These are phyloP conservation scores for Apomyelois bistriatella DNA, from an alignment of 2,888 invertebrate genomes.

Conservation along the genomic window DNA sequence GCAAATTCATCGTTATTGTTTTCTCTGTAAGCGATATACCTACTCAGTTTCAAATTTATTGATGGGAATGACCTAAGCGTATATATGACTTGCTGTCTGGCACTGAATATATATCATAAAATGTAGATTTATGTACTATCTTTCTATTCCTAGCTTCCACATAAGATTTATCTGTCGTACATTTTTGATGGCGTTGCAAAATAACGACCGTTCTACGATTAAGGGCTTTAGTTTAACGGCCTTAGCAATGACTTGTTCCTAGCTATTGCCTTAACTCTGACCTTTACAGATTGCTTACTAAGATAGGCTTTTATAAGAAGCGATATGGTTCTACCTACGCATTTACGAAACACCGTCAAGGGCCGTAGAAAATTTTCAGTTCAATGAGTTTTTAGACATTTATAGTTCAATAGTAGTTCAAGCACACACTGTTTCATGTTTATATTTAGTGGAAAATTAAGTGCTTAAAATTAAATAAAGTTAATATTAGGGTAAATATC, in stretches of 20 bases:
- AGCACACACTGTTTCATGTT: no score
- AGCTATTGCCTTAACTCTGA: background rate
- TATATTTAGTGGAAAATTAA: no score
- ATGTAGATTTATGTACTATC: background rate
- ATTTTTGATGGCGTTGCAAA: background rate
- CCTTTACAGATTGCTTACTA: background rate
- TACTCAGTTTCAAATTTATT: background rate
- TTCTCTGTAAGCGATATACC: background rate
- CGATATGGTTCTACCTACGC: background rate
- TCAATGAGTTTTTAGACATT: background rate
- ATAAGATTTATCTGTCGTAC: conserved; percentile 1
- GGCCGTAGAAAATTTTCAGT: background rate
- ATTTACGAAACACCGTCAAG: background rate
- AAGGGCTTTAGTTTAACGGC: background rate
- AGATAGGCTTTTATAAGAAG: background rate
- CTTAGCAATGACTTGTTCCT: background rate
- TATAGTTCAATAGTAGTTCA: background rate
- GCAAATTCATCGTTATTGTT: background rate
- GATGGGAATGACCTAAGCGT: background rate
- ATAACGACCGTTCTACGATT: background rate
- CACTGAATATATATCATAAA: background rate
- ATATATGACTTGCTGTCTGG: background rate
- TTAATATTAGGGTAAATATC: no score
- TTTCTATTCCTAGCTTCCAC: background rate
- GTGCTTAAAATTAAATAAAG: no score